phyloP scores from a whole-genome alignment of 2,888 invertebrate species.

The Chirona hameri region DNA sequence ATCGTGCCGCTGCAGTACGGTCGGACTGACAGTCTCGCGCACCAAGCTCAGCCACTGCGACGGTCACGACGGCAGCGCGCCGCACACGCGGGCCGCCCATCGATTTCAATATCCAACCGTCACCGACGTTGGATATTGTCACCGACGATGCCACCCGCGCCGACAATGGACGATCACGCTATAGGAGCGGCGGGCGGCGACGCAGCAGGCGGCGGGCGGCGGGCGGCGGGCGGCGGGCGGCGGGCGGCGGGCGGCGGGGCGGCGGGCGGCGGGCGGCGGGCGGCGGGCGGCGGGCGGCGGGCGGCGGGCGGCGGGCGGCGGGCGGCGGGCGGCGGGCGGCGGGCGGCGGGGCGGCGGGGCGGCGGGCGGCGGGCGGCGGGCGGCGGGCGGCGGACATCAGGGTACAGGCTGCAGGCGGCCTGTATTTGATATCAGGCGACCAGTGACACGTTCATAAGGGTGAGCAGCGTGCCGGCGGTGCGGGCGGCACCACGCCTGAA shows the following conservation, averaged over 20 bases:
- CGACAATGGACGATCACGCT: neutral
- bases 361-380: neutral
- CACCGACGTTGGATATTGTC: neutral
- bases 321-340: neutral
- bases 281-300: too few species aligned
- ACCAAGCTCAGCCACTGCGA: too few species aligned
- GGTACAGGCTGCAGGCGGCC: too few species aligned
- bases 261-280: neutral
- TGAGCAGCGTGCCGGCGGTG: too few species aligned
- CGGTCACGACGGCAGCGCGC: neutral
- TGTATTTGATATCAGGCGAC: too few species aligned
- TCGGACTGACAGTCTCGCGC: too few species aligned
- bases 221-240: neutral
- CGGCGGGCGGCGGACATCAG: too few species aligned
- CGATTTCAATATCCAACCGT: slow-evolving; percentile 1
- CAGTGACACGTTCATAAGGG: too few species aligned
- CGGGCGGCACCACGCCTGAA: too few species aligned
- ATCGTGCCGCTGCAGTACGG: too few species aligned
- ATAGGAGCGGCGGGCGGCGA: neutral
- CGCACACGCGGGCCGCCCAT: neutral
- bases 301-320: neutral
- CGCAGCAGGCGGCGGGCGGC: neutral
- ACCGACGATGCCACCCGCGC: neutral
- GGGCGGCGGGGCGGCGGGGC: too few species aligned
- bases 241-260: neutral